Conservation (phyloP, 2,113 vertebrate genomes). For the Syrrhaptes paradoxus region DNA sequence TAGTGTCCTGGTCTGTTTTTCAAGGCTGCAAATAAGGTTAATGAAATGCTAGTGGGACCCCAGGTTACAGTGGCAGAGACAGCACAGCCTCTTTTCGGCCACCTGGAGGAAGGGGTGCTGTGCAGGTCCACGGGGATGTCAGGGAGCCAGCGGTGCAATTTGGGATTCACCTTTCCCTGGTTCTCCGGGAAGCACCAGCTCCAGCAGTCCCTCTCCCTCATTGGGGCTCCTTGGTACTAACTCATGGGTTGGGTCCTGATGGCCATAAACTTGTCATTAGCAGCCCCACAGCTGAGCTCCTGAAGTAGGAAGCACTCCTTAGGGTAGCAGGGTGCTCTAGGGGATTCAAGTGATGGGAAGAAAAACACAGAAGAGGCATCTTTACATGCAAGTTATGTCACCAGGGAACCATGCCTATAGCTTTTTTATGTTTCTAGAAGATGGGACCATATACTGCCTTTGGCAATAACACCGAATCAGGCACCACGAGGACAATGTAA, state of each 20-base stretch:
- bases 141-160: fast-evolving
- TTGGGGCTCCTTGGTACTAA: not conserved
- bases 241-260: not conserved
- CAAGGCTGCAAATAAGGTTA: not conserved
- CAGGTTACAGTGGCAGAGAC: not conserved
- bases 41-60: not conserved
- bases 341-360: not conserved
- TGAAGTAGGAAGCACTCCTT: not conserved
- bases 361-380: not conserved
- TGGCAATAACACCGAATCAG: not conserved
- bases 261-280: not conserved
- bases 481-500: not conserved
- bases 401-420: not conserved
- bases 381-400: not conserved
- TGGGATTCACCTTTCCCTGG: not conserved
- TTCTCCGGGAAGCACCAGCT: not conserved
- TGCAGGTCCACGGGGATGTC: not conserved
- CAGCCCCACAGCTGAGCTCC: not conserved
- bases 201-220: not conserved
- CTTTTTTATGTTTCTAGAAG: not conserved
- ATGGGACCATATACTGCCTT: not conserved
- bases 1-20: not conserved
- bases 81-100: not conserved
- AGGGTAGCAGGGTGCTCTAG: not conserved
- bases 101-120: not conserved